A percentile compares a stretch with the other conserved stretches of the same genome.
These are phyloP conservation scores for Portunus trituberculatus DNA, from an alignment of 1,140 invertebrate species.

Conservation along the genomic window DNA sequence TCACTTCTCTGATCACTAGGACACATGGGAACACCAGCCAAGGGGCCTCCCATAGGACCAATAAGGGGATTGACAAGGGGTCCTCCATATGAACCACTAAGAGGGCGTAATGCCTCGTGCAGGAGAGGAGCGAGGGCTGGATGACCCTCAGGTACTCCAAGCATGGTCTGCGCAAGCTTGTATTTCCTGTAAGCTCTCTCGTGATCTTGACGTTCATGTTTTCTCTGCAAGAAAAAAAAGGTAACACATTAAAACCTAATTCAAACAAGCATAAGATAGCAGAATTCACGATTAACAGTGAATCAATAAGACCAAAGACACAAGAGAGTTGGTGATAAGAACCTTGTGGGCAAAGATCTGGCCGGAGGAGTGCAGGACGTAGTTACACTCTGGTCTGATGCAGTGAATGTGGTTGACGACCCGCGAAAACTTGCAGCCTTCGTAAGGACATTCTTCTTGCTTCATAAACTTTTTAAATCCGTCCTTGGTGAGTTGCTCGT, in stretches of 20 bases:
- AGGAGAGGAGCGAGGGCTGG: slow-evolving; percentile 72
- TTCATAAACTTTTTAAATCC: slow-evolving; percentile 99
- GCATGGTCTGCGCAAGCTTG: slow-evolving; percentile 84
- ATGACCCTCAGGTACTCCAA: slow-evolving; percentile 77
- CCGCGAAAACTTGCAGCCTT: slow-evolving; percentile 94
- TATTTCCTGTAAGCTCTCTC: slow-evolving; percentile 91
- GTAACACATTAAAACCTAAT: not conserved
- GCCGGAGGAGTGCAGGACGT: slow-evolving; percentile 96
- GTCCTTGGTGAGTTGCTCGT: slow-evolving; percentile 96
- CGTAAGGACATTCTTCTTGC: slow-evolving; percentile 95
- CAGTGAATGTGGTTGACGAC: slow-evolving; percentile 99
- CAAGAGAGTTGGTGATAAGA: slow-evolving; percentile 35
- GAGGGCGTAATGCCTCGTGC: slow-evolving; percentile 75
- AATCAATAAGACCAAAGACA: not conserved
- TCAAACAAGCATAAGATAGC: not conserved
- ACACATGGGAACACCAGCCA: slow-evolving; percentile 62
- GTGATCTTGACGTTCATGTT: slow-evolving; percentile 95
- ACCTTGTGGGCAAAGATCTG: slow-evolving; percentile 97
- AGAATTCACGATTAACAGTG: not conserved
- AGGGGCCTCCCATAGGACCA: slow-evolving; percentile 62
- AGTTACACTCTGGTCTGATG: slow-evolving; percentile 96
- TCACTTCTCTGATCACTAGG: slow-evolving; percentile 72
- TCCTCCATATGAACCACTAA: slow-evolving; percentile 62
- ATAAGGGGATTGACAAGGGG: slow-evolving; percentile 69
- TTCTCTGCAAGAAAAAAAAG: slow-evolving; percentile 82